Evolutionary conservation across 2,113 vertebrate species (phyloP).

Genomic region (Semnopithecus entellus): DNA sequence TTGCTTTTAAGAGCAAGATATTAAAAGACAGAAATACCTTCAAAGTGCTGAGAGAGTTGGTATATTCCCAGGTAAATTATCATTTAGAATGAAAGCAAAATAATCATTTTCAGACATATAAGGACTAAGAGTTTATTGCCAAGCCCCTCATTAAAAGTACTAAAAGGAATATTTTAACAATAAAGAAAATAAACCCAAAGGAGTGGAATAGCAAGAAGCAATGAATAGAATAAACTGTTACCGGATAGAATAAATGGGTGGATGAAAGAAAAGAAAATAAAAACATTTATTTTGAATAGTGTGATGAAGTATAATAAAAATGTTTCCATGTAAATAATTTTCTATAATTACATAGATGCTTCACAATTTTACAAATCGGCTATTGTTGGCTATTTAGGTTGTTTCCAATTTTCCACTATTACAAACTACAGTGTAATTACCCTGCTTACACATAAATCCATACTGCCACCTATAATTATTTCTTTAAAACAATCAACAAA

Average conservation of each 20-base stretch:
- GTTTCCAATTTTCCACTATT: constrained; percentile 21
- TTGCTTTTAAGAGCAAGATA: constrained; percentile 16
- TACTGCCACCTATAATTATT: background rate
- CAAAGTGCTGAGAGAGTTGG: constrained; percentile 20
- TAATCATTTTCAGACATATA: constrained; percentile 52
- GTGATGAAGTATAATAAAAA: constrained; percentile 43
- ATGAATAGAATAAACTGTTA: background rate
- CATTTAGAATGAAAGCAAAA: constrained; percentile 54
- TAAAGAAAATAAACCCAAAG: constrained; percentile 47
- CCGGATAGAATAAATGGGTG: background rate
- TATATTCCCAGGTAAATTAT: constrained; percentile 2
- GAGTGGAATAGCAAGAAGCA: background rate
- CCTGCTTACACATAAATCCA: background rate
- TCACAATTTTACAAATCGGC: constrained; percentile 16
- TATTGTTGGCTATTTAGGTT: constrained; percentile 16
- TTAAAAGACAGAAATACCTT: constrained; percentile 50
- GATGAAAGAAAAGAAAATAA: background rate
- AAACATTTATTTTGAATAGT: constrained; percentile 30
- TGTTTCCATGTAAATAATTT: constrained; percentile 16
- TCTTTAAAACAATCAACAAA: constrained; percentile 22
- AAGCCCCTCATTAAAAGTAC: constrained; percentile 35
- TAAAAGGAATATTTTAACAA: constrained; percentile 22
- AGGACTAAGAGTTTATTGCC: background rate
- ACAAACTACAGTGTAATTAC: background rate
- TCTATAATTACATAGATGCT: background rate